A percentile compares a stretch with the other conserved stretches of the same genome.
phyloP scores from a whole-genome alignment of 2,888 invertebrate species.

The Drosophila multiciliata region DNA sequence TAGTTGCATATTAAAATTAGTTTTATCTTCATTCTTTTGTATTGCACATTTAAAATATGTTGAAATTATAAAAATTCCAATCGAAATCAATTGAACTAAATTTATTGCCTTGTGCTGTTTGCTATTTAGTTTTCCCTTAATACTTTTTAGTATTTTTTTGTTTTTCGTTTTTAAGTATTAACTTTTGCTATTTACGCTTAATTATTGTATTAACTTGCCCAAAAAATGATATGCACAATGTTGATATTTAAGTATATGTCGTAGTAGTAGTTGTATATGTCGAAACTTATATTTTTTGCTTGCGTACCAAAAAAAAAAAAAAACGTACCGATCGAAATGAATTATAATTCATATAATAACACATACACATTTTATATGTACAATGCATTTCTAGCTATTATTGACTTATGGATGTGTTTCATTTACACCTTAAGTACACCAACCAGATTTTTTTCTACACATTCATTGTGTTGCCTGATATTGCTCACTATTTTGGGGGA shows the following conservation, averaged over 20 bases:
- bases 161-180: conserved; percentile 12
- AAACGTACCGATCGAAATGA: not conserved
- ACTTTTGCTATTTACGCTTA: conserved; percentile 73
- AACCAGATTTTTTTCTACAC: conserved; percentile 4
- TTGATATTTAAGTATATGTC: conserved; percentile 60
- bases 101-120: conserved; percentile 65
- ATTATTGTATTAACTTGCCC: conserved; percentile 66
- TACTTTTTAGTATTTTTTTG: not conserved
- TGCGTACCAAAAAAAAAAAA: conserved; percentile 9
- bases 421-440: conserved; percentile 17
- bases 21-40: conserved; percentile 35
- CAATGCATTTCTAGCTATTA: conserved; percentile 49
- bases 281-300: conserved; percentile 17
- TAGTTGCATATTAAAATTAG: conserved; percentile 28
- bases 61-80: conserved; percentile 36
- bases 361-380: conserved; percentile 60
- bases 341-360: conserved; percentile 28
- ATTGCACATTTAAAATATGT: conserved; percentile 64
- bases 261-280: conserved; percentile 27
- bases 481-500: conserved; percentile 6
- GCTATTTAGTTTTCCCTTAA: not conserved
- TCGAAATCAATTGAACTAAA: conserved; percentile 72
- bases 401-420: conserved; percentile 6
- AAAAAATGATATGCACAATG: conserved; percentile 75
- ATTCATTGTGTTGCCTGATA: conserved; percentile 13